Base-by-base conservation (phyloP, 92 coral and sea anemone species). In the Muricea muricata region DNA sequence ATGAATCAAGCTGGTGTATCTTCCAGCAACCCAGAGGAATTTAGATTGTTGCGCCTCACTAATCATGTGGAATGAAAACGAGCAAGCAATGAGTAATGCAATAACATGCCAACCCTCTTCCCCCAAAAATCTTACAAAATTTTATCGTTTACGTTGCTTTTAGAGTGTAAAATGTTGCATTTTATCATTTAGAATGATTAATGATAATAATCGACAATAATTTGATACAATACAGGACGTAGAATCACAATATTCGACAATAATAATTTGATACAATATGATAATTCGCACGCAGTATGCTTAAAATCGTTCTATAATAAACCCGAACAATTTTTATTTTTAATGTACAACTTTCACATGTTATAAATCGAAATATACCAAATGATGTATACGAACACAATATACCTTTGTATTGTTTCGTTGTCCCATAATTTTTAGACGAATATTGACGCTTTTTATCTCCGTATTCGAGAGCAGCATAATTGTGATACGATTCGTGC, bases 401-500 rank as follows among this genome's bases (percentile, higher is more conserved):
- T 30, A 28, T 15, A 13, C 30, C 20, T 63, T 63, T 63, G 17
- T 28, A 63, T 10, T 52, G 24, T 6, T 15, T 18, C 23, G 15
- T 20, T 20, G 18, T 52, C 5, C 60, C 26, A 18, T 52, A 20
- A 52, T 52, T 7, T 52, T 52, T 20, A 52, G 60, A 17, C 23
- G 60, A 52, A 52, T 52, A 52, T 52, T 52, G 60, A 18, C 24
- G 26, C 26, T 52, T 52, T 52, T 7, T 52, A 7, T 52, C 60
- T 17, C 20, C 60, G 70, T 28, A 63, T 29, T 63, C 70, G 21
- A 63, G 70, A 28, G 52, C 52, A 33, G 48, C 55, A 17, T 37
- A 37, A 54, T 28, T 70, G 10, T 28, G 58, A 37, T 47, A 75
- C 15, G 65, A 24, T 23, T 37, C 10, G 65, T 93, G 94, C 15